These are phyloP conservation scores for Bos javanicus DNA, from an alignment of 2,113 vertebrate genomes.

Conservation along the genomic window DNA sequence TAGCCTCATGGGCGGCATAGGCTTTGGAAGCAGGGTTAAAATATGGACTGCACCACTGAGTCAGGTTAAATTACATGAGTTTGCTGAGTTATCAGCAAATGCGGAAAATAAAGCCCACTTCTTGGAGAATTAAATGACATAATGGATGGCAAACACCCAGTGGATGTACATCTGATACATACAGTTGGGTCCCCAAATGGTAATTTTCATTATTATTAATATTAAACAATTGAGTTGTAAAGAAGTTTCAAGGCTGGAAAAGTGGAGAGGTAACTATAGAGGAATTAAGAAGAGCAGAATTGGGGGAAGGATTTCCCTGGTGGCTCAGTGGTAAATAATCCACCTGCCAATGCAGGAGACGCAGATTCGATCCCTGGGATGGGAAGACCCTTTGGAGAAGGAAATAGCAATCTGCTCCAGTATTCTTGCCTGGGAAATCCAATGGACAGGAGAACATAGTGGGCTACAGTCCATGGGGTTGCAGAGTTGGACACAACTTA, in stretches of 20 bases:
- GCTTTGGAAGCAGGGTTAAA: not conserved
- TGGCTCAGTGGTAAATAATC: not conserved
- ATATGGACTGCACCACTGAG: not conserved
- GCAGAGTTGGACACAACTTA: not conserved
- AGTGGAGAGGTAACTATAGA: not conserved
- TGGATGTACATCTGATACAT: not conserved
- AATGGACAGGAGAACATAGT: not conserved
- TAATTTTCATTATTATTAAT: not conserved
- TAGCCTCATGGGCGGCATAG: not conserved
- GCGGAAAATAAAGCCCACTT: not conserved
- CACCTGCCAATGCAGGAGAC: not conserved
- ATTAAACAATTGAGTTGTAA: not conserved
- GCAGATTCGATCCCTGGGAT: not conserved
- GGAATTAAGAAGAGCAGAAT: not conserved
- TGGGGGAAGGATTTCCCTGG: not conserved
- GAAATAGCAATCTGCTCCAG: not conserved
- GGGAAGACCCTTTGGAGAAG: not conserved
- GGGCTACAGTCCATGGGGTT: not conserved
- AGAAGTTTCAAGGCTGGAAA: not conserved
- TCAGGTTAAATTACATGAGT: not conserved
- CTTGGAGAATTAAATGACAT: not conserved
- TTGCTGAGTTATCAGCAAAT: not conserved
- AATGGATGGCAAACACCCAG: too few species aligned
- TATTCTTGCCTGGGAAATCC: not conserved
- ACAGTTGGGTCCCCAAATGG: not conserved